These are phyloP conservation scores for Cynoglossus semilaevis DNA, from an alignment of 2,113 vertebrate genomes.

Conservation along the genomic window DNA sequence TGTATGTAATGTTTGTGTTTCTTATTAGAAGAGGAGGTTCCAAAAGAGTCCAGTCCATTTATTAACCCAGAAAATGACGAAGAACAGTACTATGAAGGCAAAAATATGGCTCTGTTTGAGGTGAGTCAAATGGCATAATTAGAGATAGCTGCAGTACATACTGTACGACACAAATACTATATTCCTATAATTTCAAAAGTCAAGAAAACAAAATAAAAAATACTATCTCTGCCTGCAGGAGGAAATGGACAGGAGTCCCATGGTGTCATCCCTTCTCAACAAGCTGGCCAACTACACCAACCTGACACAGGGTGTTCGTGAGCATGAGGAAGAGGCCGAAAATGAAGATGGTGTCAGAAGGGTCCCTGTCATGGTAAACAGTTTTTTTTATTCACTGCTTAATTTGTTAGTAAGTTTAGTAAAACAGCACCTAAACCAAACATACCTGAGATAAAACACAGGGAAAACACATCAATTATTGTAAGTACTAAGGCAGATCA, in stretches of 20 bases:
- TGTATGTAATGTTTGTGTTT: neutral
- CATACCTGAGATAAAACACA: too few relatives aligned
- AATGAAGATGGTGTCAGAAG: conserved; percentile 81
- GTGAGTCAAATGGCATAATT: conserved; percentile 59
- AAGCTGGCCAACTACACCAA: conserved; percentile 97
- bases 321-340: conserved; percentile 89
- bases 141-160: neutral
- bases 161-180: neutral
- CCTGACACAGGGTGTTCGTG: conserved; percentile 90
- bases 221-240: conserved; percentile 70
- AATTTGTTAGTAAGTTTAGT: too few relatives aligned
- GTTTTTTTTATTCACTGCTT: neutral
- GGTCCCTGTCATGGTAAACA: conserved; percentile 61
- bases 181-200: too few relatives aligned
- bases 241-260: conserved; percentile 95
- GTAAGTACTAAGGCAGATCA: too few relatives aligned
- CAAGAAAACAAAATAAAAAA: too few relatives aligned
- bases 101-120: conserved; percentile 97
- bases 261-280: conserved; percentile 95
- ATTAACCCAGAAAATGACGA: conserved; percentile 72
- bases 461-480: too few relatives aligned
- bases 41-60: conserved; percentile 82
- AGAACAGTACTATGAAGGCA: conserved; percentile 80
- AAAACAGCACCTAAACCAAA: too few relatives aligned
- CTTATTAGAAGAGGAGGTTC: conserved; percentile 75